phyloP scores from a whole-genome alignment of 2,888 invertebrate species.

The Aplocera efformata region DNA sequence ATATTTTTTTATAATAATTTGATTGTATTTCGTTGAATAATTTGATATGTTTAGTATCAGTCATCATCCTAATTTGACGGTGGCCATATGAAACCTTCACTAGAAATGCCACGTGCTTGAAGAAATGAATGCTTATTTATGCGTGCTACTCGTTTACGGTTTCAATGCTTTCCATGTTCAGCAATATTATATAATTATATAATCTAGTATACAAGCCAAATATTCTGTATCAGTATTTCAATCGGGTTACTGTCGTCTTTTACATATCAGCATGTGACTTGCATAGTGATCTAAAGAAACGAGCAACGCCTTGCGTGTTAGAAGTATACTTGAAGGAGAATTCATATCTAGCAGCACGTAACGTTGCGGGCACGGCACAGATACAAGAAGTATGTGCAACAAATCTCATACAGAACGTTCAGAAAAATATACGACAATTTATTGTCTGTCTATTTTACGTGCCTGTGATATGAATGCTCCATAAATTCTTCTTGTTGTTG shows the following conservation, averaged over 20 bases:
- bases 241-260: constrained; percentile 66
- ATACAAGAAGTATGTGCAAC: no score
- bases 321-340: constrained; percentile 35
- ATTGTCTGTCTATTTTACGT: constrained; percentile 11
- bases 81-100: no score
- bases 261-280: constrained; percentile 79
- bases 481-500: constrained; percentile 54
- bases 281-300: constrained; percentile 61
- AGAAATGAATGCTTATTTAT: constrained; percentile 4
- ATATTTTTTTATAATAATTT: no score
- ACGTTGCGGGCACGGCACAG: no score
- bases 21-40: no score
- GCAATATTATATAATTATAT: constrained; percentile 33
- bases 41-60: no score
- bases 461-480: no score
- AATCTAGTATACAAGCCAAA: constrained; percentile 47
- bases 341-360: no score
- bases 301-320: constrained; percentile 58
- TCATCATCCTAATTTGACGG: no score
- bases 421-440: no score
- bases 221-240: constrained; percentile 70
- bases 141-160: constrained; percentile 48
- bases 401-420: no score
- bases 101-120: no score
- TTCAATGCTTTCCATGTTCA: constrained; percentile 57